These are phyloP conservation scores for Leptatherina wallacei DNA, from an alignment of 2,797 vertebrate genomes.

Conservation along the genomic window DNA sequence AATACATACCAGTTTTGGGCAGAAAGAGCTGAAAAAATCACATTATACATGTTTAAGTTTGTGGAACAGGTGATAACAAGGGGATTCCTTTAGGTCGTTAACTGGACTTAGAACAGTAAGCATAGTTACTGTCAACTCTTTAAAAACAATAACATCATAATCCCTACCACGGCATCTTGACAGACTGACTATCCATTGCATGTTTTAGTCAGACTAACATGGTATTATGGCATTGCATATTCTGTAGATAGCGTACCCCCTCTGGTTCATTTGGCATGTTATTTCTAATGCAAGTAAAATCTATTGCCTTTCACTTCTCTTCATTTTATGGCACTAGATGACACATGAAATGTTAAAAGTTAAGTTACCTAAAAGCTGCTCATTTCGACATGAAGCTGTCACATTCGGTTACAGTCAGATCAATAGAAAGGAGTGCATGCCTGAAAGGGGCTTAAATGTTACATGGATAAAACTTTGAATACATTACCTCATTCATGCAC, in stretches of 20 bases:
- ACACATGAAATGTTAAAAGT: neutral
- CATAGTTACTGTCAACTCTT: neutral
- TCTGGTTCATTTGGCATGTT: neutral
- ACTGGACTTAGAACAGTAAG: no score
- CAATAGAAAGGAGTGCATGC: neutral
- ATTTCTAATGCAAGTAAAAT: neutral
- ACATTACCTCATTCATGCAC: neutral
- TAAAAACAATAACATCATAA: neutral
- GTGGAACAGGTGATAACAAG: no score
- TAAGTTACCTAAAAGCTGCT: neutral
- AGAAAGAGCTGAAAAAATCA: neutral
- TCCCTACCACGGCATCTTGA: neutral
- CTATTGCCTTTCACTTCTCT: neutral
- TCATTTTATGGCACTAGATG: neutral
- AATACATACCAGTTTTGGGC: neutral
- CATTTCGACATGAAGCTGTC: neutral
- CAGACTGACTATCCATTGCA: neutral
- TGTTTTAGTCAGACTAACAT: neutral
- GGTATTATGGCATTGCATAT: neutral
- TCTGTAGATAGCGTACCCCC: neutral
- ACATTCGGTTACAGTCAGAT: neutral
- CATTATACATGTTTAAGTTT: no score
- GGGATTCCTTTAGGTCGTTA: no score
- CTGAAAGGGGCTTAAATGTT: neutral
- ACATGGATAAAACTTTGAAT: slow-evolving; percentile 3